phyloP scores from a whole-genome alignment of 2,797 vertebrate species.

The Manis crassicaudata region DNA sequence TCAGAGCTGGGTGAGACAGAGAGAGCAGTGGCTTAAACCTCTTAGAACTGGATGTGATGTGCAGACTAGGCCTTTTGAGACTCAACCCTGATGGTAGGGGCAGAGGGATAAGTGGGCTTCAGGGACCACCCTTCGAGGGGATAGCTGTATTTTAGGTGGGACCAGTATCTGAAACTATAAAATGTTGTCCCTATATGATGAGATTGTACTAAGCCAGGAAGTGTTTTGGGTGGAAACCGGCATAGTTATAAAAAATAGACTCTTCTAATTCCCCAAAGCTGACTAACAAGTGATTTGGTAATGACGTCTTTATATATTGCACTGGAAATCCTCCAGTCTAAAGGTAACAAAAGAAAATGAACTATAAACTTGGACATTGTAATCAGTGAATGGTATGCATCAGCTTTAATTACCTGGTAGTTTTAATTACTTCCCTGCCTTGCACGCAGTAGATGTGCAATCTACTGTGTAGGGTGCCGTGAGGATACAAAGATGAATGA shows the following conservation, averaged over 20 bases:
- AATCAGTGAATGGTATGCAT: neutral
- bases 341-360: neutral
- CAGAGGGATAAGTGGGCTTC: neutral
- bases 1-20: neutral
- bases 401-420: neutral
- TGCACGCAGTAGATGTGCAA: neutral
- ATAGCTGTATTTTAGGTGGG: neutral
- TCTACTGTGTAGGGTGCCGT: neutral
- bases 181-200: neutral
- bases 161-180: neutral
- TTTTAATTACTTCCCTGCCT: neutral
- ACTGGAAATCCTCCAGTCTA: neutral
- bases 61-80: neutral
- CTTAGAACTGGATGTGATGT: neutral
- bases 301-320: neutral
- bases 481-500: neutral
- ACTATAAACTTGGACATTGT: neutral
- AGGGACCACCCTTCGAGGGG: neutral
- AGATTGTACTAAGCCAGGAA: neutral
- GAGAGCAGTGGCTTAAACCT: neutral
- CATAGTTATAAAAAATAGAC: neutral
- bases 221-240: conserved; percentile 4
- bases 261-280: neutral
- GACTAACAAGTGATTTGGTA: neutral
- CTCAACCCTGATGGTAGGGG: neutral